Base-by-base conservation (phyloP, 2,797 vertebrate species). In the Ctenosaura bakeri region DNA sequence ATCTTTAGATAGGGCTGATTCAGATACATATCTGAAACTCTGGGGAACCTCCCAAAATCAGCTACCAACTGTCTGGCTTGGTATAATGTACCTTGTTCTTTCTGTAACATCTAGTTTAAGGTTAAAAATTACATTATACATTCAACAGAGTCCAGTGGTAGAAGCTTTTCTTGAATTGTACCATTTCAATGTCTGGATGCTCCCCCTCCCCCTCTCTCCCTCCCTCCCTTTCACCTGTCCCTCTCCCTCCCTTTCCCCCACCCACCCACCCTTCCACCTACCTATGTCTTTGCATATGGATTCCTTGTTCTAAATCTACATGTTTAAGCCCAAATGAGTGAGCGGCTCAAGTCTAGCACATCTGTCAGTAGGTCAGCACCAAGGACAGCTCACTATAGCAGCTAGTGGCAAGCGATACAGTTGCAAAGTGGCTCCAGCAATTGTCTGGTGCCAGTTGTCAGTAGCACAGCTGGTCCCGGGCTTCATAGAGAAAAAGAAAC, bases 301-400 rank as follows among this genome's bases (percentile, higher is more conserved):
- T 56, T 18, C 29, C 16, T 54, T 81, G 42, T 10, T 59, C 54
- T 78, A 26, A 78, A 29, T 14, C 56, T 86, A 56, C 3, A 73
- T 35, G 18, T 29, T 82, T 2, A 52, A 82, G 26, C 9, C 16
- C 66, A 56, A 54, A 73, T 14, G 32, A 4, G 1, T 81, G 50
- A 82, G 35, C 35, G 71, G 32, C 35, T 46, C 13, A 71, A 71
- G 12, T n/a, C 69, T 46, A 12, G 35, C 42, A 71, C 32, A 66
- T 24, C 29, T 26, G 56, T 38, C 78, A 54, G n/a, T 13, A 52
- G 13, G 32, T 73, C 78, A 88, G 87, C 14, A 88, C 87, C 64
- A 59, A 42, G 80, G 78, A 88, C 16, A 88, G 87, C 87, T 46
- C 78, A 82, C 26, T 14, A 42, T 14, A 52, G 54, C 26, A 29